phyloP scores from a whole-genome alignment of 2,113 vertebrate genomes.

The Scatophagus argus region DNA sequence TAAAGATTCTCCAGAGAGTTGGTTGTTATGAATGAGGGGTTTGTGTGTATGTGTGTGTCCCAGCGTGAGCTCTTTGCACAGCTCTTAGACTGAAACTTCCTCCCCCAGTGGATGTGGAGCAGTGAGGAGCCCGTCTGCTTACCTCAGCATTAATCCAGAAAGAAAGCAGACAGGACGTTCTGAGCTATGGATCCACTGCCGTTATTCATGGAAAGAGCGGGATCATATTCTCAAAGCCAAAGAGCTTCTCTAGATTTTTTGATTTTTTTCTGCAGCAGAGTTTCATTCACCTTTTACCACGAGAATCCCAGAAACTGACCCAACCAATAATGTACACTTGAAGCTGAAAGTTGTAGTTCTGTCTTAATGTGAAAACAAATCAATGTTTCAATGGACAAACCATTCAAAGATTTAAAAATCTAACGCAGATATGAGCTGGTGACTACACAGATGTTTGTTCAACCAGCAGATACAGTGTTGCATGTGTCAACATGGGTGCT shows the following conservation, averaged over 20 bases:
- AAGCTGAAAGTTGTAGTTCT: not conserved
- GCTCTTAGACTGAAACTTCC: slow-evolving; percentile 50
- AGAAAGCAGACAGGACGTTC: slow-evolving; percentile 37
- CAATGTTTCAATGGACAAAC: not conserved
- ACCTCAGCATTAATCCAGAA: slow-evolving; percentile 68
- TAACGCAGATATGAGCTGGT: not conserved
- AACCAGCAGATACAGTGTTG: not conserved
- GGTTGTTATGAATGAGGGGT: slow-evolving; percentile 53
- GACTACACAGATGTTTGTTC: not conserved
- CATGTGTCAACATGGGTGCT: slow-evolving; percentile 30
- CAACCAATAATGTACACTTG: not conserved
- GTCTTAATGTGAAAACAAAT: not conserved
- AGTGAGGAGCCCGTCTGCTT: slow-evolving; percentile 61
- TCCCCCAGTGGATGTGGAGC: slow-evolving; percentile 57
- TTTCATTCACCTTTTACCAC: slow-evolving; percentile 15
- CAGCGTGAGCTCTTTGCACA: slow-evolving; percentile 53
- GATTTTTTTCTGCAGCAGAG: slow-evolving; percentile 17
- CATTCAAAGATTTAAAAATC: not conserved
- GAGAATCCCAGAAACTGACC: not conserved
- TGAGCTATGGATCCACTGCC: slow-evolving; percentile 40
- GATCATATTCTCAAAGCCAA: slow-evolving; percentile 41
- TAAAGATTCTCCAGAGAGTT: slow-evolving; percentile 62
- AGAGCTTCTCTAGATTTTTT: slow-evolving; percentile 10
- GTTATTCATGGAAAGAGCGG: slow-evolving; percentile 56
- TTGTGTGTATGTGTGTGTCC: slow-evolving; percentile 30